Base-by-base conservation (phyloP, 2,888 invertebrate species). In the Globia sparganii region DNA sequence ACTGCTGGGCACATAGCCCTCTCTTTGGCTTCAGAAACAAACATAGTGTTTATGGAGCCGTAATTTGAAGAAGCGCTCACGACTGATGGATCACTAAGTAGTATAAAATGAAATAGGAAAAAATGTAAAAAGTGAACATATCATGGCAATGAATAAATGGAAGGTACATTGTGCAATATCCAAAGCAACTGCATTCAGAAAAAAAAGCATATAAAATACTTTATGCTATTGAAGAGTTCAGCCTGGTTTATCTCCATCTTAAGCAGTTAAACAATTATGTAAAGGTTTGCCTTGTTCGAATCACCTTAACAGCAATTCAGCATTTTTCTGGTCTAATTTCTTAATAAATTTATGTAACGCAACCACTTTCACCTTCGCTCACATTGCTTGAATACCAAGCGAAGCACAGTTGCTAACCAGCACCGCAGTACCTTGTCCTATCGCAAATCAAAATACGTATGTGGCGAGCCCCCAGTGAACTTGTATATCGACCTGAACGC, bases 401-500 rank as follows among this genome's bases (percentile, higher is more conserved):
- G 13, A 46, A 74, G 80, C 69, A 53, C 56, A 59, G 89, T 91
- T 91, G 86, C 88, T 88, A 90, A 80, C 86, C 79, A 77, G 77
- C 78, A 74, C 40, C 43, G 21, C 73, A 31, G 68, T 76, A 77
- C 74, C 72, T 73, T 66, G 80, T 69, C 82, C 77, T 90, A 90
- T 91, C 89, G 82, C 82, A 73, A 85, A 79, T 86, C 59, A 64
- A 77, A 77, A 85, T 86, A 88, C 90, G 91, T 90, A 87, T 77
- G 87, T 84, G 93, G 73, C 95, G 91, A 95, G 95, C 94, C 95
- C 93, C 95, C 94, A 88, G 71, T 92, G 93, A 93, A 94, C 93
- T 93, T 93, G 91, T 89, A 87, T 87, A 87, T 87, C 91, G 91
- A 92, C 91, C 89, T 88, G 89, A 87, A 88, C 90, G 87, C 84